Base-by-base conservation (phyloP, 2,113 vertebrate genomes). In the Anoura caudifer region DNA sequence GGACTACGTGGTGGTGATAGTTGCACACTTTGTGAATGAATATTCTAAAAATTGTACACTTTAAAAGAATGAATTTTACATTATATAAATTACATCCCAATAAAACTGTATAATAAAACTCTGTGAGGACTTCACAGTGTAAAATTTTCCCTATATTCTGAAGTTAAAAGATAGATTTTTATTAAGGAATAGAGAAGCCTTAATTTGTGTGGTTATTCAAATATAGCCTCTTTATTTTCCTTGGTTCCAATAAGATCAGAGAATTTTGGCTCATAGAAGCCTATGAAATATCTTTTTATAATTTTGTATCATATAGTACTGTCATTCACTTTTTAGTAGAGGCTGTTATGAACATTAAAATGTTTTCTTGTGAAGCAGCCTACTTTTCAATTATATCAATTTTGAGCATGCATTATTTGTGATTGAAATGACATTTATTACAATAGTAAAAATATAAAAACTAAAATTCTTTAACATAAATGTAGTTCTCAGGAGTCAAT, bases 251-350 rank as follows among this genome's bases (percentile, higher is more conserved):
- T 70, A 83, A 76, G 50, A 22, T 89, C 45, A 93, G 73, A 81
- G 90, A 80, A 70, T n/a, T 70, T 93, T 87, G 59, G 20, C 28
- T 93, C 19, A 28, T 72, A 97, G 33, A 92, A 96, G 13, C 38
- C 15, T 1, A 93, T 50, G 47, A 69, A 87, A 93, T 93, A 81
- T 7, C 2, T 77, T 67, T 73, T 72, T 26, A 69, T n/a, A 90
- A 90, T 69, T 92, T 86, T 69, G 4, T 4, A 56, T 82, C 50
- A 83, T 12, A 69, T 31, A 69, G 3, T 7, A 17, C n/a, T 87
- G 52, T 38, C 43, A 69, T 50, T 83, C 28, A 61, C 69, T 56
- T 56, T 94, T 77, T 52, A 90, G 31, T 54, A 90, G n/a, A 91
- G 31, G 26, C 16, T 72, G 61, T 31, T 59, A 28, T 76, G 70